Evolutionary conservation across 1,140 invertebrate genomes (phyloP).

Genomic region (Penaeus vannamei): DNA sequence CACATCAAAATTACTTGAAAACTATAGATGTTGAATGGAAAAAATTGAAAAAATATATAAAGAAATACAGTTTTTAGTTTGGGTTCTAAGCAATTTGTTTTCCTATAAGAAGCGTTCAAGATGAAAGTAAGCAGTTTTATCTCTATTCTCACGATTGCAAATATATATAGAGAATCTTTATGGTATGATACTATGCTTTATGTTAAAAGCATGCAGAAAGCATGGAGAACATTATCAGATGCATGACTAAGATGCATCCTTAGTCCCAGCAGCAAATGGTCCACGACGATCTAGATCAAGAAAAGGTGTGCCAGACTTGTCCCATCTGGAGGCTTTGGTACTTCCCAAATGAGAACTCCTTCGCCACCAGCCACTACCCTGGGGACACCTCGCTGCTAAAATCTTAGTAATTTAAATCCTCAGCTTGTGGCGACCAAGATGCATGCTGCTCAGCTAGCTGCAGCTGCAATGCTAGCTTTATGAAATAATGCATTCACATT

Average conservation of each 20-base stretch:
- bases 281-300: slow-evolving; percentile 57
- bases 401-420: not conserved
- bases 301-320: slow-evolving; percentile 55
- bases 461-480: not conserved
- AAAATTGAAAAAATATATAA: too few species aligned
- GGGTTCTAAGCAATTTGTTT: too few species aligned
- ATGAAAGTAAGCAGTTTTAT: not conserved
- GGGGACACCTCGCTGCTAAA: not conserved
- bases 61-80: too few species aligned
- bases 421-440: slow-evolving; percentile 13
- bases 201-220: too few species aligned
- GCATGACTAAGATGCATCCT: slow-evolving; percentile 42
- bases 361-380: not conserved
- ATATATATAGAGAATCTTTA: too few species aligned
- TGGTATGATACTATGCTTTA: not conserved
- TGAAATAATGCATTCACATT: not conserved
- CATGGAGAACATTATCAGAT: slow-evolving; percentile 9
- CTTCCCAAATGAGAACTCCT: slow-evolving; percentile 25
- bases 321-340: slow-evolving; percentile 41
- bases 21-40: too few species aligned
- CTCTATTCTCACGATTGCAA: not conserved
- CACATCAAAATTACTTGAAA: too few species aligned
- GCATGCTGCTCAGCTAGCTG: slow-evolving; percentile 23
- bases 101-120: too few species aligned
- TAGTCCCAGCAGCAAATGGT: slow-evolving; percentile 55